These are phyloP conservation scores for Geococcyx californianus DNA, from an alignment of 2,113 vertebrate species.

Conservation along the genomic window DNA sequence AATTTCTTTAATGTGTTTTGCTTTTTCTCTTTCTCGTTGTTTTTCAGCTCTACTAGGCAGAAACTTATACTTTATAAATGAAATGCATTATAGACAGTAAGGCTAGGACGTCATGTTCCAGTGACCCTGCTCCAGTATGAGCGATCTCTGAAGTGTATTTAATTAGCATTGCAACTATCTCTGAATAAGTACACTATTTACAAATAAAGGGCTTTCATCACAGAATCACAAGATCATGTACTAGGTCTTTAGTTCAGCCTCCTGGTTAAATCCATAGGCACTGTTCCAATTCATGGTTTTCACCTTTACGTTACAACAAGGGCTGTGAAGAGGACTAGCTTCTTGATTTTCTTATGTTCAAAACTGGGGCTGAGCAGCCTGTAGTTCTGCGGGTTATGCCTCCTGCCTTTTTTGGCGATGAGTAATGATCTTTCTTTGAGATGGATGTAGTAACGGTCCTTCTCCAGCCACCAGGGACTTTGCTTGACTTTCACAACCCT, in stretches of 20 bases:
- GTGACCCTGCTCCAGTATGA: not conserved
- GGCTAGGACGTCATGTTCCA: not conserved
- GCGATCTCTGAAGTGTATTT: not conserved
- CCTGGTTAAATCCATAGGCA: not conserved
- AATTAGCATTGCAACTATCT: accelerated
- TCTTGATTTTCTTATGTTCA: not conserved
- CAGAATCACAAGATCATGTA: not conserved
- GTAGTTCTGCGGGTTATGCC: accelerated
- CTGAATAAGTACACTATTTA: not conserved
- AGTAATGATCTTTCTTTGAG: too few species aligned
- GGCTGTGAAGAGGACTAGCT: not conserved
- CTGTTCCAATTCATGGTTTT: not conserved
- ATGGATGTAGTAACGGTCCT: not conserved
- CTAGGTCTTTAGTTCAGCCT: not conserved
- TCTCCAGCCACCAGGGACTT: not conserved
- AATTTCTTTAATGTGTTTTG: not conserved
- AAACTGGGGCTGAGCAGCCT: accelerated
- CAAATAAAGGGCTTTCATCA: not conserved
- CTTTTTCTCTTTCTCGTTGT: not conserved
- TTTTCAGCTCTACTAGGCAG: not conserved
- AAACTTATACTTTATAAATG: not conserved
- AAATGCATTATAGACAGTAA: not conserved
- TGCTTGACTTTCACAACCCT: not conserved
- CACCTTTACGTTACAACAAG: not conserved
- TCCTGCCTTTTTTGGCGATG: not conserved